Base-by-base conservation (phyloP, 2,888 invertebrate genomes). In the Eilema griseolum region DNA sequence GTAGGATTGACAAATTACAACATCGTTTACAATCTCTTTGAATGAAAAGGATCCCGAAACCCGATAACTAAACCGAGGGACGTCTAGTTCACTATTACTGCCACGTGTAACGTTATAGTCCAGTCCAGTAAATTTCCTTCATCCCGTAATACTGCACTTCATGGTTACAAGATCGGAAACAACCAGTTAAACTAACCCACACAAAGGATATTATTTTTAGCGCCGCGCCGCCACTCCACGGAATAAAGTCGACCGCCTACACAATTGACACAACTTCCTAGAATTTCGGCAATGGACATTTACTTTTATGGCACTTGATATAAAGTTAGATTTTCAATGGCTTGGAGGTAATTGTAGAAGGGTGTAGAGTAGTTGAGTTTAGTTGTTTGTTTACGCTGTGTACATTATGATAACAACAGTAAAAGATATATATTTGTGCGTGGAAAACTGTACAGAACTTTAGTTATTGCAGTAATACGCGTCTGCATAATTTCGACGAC, bases 201-300 rank as follows among this genome's bases (percentile, higher is more conserved):
- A 78, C 78, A 81, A 83, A 78, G 76, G 71, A 76, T 75, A 72
- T 69, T 83, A 83, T 84, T 83, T 83, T 80, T 83, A 84, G 84
- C 69, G 71, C 52, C 59, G 70, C 77, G 81, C 80, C 69, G 73
- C 59, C 57, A 66, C 74, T 70, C 24, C 5, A 67, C 70, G 71
- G 69, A 74, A 76, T 77, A 75, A 70, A 73, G 68, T 68, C 67
- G 57, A 67, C 70, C 72, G 56, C 70, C 71, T 75, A 74, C 73
- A 80, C 78, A 80, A 75, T 80, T 79, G 82, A 72, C 68, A 80
- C 63, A 71, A 71, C 62, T 75, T 72, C 70, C 67, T 41, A 66
- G 65, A 26, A 63, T 61, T 60, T 5, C 14, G 37, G 31, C 66
- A 67, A 72, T 31, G 70, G n/a, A 82, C 67, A 71, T 16, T 41